A percentile compares a stretch with the other conserved stretches of the same genome.
phyloP scores from a whole-genome alignment of 2,797 vertebrate genomes.

The Cichlasoma orientale region DNA sequence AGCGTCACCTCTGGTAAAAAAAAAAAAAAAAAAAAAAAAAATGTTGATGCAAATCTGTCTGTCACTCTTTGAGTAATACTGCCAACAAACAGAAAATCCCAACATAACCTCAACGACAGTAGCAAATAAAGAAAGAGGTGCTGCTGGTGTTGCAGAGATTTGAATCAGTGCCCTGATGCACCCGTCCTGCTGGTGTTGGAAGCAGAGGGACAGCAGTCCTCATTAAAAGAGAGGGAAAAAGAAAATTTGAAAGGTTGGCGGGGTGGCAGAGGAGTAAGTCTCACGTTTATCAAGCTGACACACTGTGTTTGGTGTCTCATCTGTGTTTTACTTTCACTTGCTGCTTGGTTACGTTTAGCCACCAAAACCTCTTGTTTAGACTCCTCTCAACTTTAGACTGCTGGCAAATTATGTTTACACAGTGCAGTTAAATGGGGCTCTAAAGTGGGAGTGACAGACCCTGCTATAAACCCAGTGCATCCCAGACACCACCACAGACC shows the following conservation, averaged over 20 bases:
- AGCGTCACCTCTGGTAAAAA: neutral
- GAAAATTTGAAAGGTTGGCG: too few relatives aligned
- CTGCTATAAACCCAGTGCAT: accelerated
- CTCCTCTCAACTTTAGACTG: too few relatives aligned
- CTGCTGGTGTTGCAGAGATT: too few relatives aligned
- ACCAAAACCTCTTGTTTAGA: neutral
- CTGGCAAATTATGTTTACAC: neutral
- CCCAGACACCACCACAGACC: neutral
- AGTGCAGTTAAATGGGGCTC: neutral
- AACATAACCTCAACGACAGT: too few relatives aligned
- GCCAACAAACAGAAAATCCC: neutral
- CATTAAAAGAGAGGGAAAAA: too few relatives aligned
- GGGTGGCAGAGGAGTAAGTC: too few relatives aligned
- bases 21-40: neutral
- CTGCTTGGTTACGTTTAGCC: neutral
- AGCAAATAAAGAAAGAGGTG: too few relatives aligned
- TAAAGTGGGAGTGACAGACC: neutral
- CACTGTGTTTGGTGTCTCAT: neutral
- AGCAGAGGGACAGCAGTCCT: too few relatives aligned
- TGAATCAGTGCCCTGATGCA: neutral
- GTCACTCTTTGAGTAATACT: neutral
- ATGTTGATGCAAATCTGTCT: too few relatives aligned
- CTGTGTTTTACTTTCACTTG: neutral
- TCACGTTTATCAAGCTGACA: too few relatives aligned
- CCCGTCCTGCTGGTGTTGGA: neutral